Base-by-base conservation (phyloP, 2,888 invertebrate genomes). In the Heliconius sara region DNA sequence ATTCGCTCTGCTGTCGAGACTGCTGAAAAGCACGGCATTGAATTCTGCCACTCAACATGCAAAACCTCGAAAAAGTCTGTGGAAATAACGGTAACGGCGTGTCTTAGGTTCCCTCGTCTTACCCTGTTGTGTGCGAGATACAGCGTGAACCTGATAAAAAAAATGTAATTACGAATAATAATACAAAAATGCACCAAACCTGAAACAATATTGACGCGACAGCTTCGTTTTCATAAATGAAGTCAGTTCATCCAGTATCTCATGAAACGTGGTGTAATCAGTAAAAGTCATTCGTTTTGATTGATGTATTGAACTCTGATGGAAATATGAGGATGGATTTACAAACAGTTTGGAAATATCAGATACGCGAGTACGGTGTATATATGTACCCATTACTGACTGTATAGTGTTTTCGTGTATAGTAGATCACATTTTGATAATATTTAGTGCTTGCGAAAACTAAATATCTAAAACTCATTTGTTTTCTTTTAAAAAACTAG, bases 261-360 rank as follows among this genome's bases (percentile, higher is more conserved):
- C 73, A 73, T 73, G 57, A 73, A 73, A 60, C 57, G 72, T 60
- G 57, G 60, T 60, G 60, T 73, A 73, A 73, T 73, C 73, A 73
- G 73, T 73, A 60, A 73, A 60, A 73, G 60, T 60, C 73, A 73
- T 73, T 73, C 73, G 73, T 39, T 73, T 57, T 60, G 60, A 60
- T 73, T 60, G 60, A 73, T 60, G 73, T 73, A 73, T 73, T 73
- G 73, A 60, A 73, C 60, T 73, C 60, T 73, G 73, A 60, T 60
- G 73, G 73, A 73, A 73, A 73, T 73, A 60, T 73, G 34, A 60
- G 73, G 73, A 60, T 73, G 73, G 34, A 73, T 73, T 73, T 73
- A 73, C 72, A 73, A 72, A 72, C 57, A 30, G 73, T 34, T 72
- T 73, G 34, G 73, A 57, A 34, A 73, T 57, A 57, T 73, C 30